phyloP scores from a whole-genome alignment of 2,797 vertebrate species.

The Pipistrellus kuhlii region DNA sequence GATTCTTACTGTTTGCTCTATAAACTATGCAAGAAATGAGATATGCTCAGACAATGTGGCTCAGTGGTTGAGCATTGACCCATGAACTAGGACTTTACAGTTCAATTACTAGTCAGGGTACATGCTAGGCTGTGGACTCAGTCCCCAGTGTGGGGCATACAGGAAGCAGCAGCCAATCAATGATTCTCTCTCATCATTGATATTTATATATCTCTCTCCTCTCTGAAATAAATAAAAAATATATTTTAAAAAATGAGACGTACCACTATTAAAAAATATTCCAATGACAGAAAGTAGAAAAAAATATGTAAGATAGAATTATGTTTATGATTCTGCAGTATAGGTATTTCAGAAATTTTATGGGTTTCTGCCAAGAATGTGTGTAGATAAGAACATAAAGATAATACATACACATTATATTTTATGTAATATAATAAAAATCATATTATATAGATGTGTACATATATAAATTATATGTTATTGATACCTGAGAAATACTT shows the following conservation, averaged over 20 bases:
- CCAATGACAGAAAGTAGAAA: background rate
- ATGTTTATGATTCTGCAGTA: background rate
- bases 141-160: too few relatives aligned
- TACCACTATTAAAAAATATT: background rate
- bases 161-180: too few relatives aligned
- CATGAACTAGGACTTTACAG: too few relatives aligned
- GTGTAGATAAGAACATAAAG: background rate
- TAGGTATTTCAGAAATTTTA: background rate
- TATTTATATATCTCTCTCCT: too few relatives aligned
- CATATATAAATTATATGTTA: background rate
- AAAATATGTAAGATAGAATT: background rate
- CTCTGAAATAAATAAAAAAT: too few relatives aligned
- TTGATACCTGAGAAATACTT: background rate
- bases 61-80: too few relatives aligned
- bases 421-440: background rate
- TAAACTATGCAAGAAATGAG: background rate
- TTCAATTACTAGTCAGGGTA: too few relatives aligned
- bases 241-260: background rate
- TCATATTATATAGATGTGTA: background rate
- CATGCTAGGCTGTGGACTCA: too few relatives aligned
- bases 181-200: too few relatives aligned
- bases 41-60: background rate
- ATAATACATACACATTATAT: background rate
- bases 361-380: background rate
- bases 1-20: background rate